Percentiles rank a stretch among this genome's conserved stretches.
phyloP scores from a whole-genome alignment of 2,797 vertebrate species.

The Odontamblyopus lacepedii region DNA sequence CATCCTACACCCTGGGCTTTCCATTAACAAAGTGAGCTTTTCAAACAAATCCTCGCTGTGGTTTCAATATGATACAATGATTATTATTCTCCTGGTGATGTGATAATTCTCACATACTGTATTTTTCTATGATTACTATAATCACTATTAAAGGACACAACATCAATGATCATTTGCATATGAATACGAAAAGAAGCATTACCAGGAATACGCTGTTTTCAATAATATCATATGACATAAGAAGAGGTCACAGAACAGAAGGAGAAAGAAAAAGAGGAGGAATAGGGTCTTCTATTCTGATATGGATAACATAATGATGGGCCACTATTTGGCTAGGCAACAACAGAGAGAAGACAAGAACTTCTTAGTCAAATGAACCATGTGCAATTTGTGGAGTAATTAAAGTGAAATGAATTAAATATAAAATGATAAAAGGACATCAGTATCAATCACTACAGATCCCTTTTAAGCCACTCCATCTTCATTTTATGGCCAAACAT shows the following conservation, averaged over 20 bases:
- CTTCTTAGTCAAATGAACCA: neutral
- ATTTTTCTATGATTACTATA: too few relatives aligned
- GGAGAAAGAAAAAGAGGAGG: neutral
- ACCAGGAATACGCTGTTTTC: too few relatives aligned
- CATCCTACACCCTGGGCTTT: constrained; percentile 20
- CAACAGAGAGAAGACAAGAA: neutral
- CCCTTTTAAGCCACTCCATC: neutral
- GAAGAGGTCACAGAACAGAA: too few relatives aligned
- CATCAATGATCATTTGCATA: too few relatives aligned
- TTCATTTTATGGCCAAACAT: constrained; percentile 3
- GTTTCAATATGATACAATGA: too few relatives aligned
- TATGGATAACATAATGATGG: constrained; percentile 11
- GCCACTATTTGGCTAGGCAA: neutral
- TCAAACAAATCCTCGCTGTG: too few relatives aligned
- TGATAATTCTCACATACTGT: too few relatives aligned
- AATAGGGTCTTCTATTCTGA: neutral
- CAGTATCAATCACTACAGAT: neutral
- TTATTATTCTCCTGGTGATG: too few relatives aligned
- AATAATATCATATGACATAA: too few relatives aligned
- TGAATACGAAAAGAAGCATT: too few relatives aligned
- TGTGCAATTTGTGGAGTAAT: neutral
- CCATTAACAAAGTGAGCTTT: neutral
- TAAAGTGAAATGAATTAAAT: constrained; percentile 1
- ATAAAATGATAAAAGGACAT: neutral
- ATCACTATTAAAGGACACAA: too few relatives aligned